Conservation (phyloP, 2,888 invertebrate species). For the Cosmopolites sordidus region DNA sequence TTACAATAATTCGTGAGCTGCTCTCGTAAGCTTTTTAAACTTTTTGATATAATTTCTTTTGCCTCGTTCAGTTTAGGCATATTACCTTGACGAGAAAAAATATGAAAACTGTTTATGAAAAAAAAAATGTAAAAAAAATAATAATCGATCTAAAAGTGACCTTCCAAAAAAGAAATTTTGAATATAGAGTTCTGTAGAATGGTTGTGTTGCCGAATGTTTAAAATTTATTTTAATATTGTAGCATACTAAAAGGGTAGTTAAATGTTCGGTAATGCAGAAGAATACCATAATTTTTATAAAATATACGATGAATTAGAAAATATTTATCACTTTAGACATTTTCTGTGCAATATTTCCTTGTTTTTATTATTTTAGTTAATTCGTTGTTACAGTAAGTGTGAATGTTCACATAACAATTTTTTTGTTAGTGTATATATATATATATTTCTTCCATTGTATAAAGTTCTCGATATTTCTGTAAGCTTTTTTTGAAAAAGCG, state of each 20-base stretch:
- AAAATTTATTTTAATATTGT: slow-evolving; percentile 28
- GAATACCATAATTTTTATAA: slow-evolving; percentile 25
- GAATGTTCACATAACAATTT: slow-evolving; percentile 9
- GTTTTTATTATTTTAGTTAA: slow-evolving; percentile 5
- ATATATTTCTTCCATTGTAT: not conserved
- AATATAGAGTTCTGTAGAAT: slow-evolving; percentile 22
- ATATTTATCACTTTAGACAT: slow-evolving; percentile 11
- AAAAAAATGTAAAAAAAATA: slow-evolving; percentile 8
- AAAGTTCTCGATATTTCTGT: not conserved
- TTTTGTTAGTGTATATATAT: slow-evolving; percentile 6
- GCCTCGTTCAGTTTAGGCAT: too few relatives aligned
- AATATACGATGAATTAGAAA: slow-evolving; percentile 13
- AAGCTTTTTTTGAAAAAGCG: not conserved
- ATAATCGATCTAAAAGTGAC: slow-evolving; percentile 29
- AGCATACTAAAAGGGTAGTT: slow-evolving; percentile 24
- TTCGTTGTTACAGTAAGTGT: slow-evolving; percentile 18
- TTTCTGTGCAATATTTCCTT: slow-evolving; percentile 22
- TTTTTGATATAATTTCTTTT: too few relatives aligned
- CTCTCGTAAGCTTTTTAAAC: too few relatives aligned
- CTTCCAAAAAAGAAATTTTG: slow-evolving; percentile 24
- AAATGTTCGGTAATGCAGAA: slow-evolving; percentile 22
- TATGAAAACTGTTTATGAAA: too few relatives aligned
- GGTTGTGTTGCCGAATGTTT: slow-evolving; percentile 24
- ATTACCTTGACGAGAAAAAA: too few relatives aligned
- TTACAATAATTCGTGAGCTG: too few relatives aligned